Evolutionary conservation across 2,113 vertebrate genomes (phyloP).

Genomic region (Glaucomys volans): DNA sequence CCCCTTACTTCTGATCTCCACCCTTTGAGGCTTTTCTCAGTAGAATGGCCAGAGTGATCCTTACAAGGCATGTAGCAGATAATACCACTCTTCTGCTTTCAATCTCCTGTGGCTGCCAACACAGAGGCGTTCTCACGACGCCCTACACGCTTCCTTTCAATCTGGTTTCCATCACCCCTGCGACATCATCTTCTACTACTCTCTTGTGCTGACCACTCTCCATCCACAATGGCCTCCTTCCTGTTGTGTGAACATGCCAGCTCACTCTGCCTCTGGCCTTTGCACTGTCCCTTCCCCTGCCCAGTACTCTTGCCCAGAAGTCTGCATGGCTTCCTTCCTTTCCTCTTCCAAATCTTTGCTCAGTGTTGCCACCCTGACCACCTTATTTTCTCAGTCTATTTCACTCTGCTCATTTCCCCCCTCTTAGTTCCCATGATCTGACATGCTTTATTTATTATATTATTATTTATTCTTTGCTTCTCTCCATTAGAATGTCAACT

Average conservation of each 20-base stretch:
- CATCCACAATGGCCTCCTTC: not conserved
- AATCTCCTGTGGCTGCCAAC: not conserved
- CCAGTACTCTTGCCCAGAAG: no score
- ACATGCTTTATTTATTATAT: not conserved
- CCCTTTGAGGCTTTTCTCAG: not conserved
- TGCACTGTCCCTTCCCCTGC: not conserved
- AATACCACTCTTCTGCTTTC: not conserved
- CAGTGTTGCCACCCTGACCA: not conserved
- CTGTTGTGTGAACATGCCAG: not conserved
- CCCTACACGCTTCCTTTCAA: no score
- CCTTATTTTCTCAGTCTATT: not conserved
- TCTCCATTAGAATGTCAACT: not conserved
- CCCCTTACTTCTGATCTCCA: not conserved
- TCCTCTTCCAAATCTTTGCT: not conserved
- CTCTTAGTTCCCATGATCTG: not conserved
- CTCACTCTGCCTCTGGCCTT: not conserved
- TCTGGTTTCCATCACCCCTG: not conserved
- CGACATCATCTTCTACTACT: not conserved
- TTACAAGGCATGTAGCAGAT: not conserved
- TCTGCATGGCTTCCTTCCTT: not conserved
- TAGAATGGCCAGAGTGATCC: not conserved
- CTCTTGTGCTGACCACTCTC: not conserved
- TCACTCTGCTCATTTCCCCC: not conserved
- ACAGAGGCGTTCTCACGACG: not conserved
- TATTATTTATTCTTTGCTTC: slow-evolving; percentile 16